Conservation (phyloP, 2,888 invertebrate species). For the Chymomyza fuscimana region DNA sequence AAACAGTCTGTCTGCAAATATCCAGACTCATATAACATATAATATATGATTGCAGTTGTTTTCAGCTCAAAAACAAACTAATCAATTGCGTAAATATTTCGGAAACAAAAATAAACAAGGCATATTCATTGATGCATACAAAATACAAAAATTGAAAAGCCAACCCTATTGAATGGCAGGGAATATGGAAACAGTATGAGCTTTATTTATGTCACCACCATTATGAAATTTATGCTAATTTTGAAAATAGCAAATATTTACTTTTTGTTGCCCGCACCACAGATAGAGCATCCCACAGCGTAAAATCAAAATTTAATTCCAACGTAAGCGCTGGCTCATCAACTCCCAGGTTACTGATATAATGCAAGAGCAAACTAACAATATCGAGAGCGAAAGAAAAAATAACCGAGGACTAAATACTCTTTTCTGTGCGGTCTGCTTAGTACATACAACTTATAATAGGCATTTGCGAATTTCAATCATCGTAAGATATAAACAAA, state of each 20-base stretch:
- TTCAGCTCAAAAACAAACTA: too few relatives aligned
- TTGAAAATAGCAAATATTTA: neutral
- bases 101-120: too few relatives aligned
- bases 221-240: neutral
- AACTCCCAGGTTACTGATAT: neutral
- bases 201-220: neutral
- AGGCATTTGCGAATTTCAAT: too few relatives aligned
- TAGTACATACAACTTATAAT: too few relatives aligned
- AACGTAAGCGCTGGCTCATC: neutral
- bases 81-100: too few relatives aligned
- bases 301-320: neutral
- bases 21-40: too few relatives aligned
- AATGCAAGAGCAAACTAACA: neutral
- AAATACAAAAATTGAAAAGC: too few relatives aligned
- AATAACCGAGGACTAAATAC: neutral
- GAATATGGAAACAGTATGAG: neutral
- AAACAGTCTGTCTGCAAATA: too few relatives aligned
- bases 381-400: neutral
- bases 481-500: too few relatives aligned
- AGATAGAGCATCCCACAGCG: neutral
- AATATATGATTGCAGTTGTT: too few relatives aligned
- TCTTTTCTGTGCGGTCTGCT: neutral
- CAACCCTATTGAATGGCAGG: too few relatives aligned
- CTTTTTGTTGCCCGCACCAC: neutral
- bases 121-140: too few relatives aligned